Conservation (phyloP, 2,888 invertebrate genomes). For the Ypsolopha scabrella region DNA sequence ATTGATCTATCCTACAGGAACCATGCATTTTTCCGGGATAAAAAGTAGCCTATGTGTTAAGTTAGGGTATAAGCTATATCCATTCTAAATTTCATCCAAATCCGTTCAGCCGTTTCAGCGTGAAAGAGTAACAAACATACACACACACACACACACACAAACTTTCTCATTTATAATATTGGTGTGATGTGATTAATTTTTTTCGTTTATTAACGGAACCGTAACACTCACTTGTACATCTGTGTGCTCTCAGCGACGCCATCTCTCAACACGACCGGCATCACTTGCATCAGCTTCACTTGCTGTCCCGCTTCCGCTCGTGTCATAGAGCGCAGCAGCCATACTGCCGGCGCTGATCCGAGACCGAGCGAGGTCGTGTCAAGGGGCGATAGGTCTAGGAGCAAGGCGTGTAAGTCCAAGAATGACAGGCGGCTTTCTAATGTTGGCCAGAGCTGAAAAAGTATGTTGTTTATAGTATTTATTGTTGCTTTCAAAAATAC, state of each 20-base stretch:
- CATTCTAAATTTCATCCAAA: too few relatives aligned
- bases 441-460: conserved; percentile 30
- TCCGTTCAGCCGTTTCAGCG: too few relatives aligned
- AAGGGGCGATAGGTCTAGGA: conserved; percentile 18
- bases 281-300: conserved; percentile 17
- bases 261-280: neutral
- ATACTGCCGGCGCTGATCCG: conserved; percentile 20
- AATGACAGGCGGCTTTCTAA: conserved; percentile 19
- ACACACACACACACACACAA: too few relatives aligned
- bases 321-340: conserved; percentile 19
- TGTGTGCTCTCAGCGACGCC: conserved; percentile 21
- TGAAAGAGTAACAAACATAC: too few relatives aligned
- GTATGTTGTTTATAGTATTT: neutral
- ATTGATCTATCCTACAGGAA: too few relatives aligned
- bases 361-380: conserved; percentile 11
- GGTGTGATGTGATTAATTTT: too few relatives aligned
- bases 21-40: too few relatives aligned
- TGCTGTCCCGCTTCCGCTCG: conserved; percentile 11
- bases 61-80: too few relatives aligned
- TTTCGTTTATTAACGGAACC: too few relatives aligned
- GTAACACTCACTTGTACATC: conserved; percentile 24
- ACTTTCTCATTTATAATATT: too few relatives aligned
- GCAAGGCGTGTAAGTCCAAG: conserved; percentile 19
- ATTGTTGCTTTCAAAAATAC: neutral
- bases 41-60: too few relatives aligned